Percentiles rank a stretch among this genome's conserved stretches.
These are phyloP conservation scores for Sebastes diaconus DNA, from an alignment of 2,797 vertebrate genomes.

Conservation along the genomic window DNA sequence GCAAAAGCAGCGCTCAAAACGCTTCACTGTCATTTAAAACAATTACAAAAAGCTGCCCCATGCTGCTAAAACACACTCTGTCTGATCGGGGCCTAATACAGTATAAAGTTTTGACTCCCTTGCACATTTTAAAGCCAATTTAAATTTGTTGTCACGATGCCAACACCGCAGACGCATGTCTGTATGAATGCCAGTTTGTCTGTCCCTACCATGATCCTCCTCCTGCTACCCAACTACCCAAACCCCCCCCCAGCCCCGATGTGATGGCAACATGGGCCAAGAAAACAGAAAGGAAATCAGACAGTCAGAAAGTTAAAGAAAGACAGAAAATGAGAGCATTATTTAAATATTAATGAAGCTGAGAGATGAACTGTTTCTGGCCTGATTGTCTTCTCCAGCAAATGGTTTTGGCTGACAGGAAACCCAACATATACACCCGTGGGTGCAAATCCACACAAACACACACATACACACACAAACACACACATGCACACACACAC, in stretches of 20 bases:
- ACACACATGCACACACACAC: neutral
- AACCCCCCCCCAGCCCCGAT: neutral
- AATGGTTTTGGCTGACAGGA: slow-evolving; percentile 45
- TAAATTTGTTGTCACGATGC: neutral
- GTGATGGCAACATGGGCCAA: neutral
- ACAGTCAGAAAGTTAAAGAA: neutral
- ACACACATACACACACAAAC: neutral
- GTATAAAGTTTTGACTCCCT: neutral
- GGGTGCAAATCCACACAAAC: neutral
- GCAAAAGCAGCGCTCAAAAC: too few relatives aligned
- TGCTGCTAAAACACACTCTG: neutral
- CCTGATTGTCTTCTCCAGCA: slow-evolving; percentile 20
- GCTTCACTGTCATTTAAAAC: too few relatives aligned
- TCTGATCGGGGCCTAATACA: neutral
- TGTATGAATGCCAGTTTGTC: neutral
- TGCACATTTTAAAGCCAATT: neutral
- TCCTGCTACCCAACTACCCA: neutral
- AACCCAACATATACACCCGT: neutral
- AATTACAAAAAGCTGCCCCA: neutral
- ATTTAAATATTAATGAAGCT: slow-evolving; percentile 14
- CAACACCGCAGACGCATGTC: neutral
- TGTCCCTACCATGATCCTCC: neutral
- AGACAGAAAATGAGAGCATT: neutral
- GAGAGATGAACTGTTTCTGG: slow-evolving; percentile 7
- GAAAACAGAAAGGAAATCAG: neutral